These are phyloP conservation scores for Micrasema longulum DNA, from an alignment of 1,140 invertebrate species.

Conservation along the genomic window DNA sequence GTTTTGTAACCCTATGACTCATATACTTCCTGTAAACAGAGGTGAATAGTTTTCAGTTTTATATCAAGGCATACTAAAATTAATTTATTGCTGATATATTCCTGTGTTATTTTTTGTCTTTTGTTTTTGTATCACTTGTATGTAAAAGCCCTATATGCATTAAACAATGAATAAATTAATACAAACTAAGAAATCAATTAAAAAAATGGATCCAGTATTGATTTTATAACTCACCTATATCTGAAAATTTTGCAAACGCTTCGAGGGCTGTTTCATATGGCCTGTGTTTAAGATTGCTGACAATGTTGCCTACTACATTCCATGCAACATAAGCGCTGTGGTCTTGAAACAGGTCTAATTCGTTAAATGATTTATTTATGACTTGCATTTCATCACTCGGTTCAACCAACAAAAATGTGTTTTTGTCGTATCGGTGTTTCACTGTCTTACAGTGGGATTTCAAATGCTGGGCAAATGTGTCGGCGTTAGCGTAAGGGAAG, in stretches of 20 bases:
- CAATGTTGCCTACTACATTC: slow-evolving; percentile 67
- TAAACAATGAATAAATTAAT: no score
- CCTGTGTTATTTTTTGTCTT: no score
- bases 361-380: slow-evolving; percentile 85
- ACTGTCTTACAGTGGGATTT: slow-evolving; percentile 72
- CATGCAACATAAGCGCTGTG: slow-evolving; percentile 73
- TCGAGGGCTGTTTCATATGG: slow-evolving; percentile 85
- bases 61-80: no score
- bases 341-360: slow-evolving; percentile 84
- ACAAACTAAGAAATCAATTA: no score
- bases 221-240: slow-evolving; percentile 63
- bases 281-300: slow-evolving; percentile 78
- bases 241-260: slow-evolving; percentile 86
- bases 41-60: no score
- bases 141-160: no score
- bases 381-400: slow-evolving; percentile 74
- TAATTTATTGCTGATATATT: no score
- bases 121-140: no score
- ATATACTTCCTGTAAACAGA: no score
- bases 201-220: no score
- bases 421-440: slow-evolving; percentile 77
- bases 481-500: slow-evolving; percentile 88
- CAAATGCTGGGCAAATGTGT: slow-evolving; percentile 78
- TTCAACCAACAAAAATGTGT: slow-evolving; percentile 77
- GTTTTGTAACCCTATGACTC: no score